These are phyloP conservation scores for Hydropsyche tenuis DNA, from an alignment of 1,140 invertebrate species.

Conservation along the genomic window DNA sequence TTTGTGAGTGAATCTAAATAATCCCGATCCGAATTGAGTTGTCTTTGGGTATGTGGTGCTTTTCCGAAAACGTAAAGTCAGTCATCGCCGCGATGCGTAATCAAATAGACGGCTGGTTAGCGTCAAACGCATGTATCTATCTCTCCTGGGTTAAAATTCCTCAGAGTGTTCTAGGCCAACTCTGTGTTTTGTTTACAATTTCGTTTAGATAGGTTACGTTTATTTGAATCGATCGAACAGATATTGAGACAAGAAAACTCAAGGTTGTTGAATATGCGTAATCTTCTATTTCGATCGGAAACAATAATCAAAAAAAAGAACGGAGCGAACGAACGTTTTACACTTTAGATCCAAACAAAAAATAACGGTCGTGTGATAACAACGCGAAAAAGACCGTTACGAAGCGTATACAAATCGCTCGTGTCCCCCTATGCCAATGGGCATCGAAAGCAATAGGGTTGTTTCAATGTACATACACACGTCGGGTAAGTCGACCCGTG, in stretches of 20 bases:
- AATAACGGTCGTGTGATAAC: constrained; percentile 48
- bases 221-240: constrained; percentile 38
- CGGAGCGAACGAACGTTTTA: too few relatives aligned
- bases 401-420: constrained; percentile 26
- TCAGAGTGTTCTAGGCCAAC: constrained; percentile 40
- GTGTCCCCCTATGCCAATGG: not conserved
- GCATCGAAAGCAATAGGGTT: constrained; percentile 33
- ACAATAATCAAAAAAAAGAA: too few relatives aligned
- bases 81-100: constrained; percentile 7
- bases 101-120: constrained; percentile 35
- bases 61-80: constrained; percentile 24
- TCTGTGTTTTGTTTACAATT: constrained; percentile 38
- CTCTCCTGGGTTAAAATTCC: constrained; percentile 42
- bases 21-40: not conserved
- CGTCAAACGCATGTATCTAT: constrained; percentile 31
- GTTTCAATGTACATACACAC: constrained; percentile 2
- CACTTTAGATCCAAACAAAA: too few relatives aligned
- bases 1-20: too few relatives aligned
- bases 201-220: constrained; percentile 42
- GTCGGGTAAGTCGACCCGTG: constrained; percentile 42
- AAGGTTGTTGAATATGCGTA: not conserved
- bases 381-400: constrained; percentile 48
- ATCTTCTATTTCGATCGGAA: not conserved
- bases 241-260: not conserved
- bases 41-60: not conserved